Conservation (phyloP, 2,888 invertebrate genomes). For the Cynaeus angustus region DNA sequence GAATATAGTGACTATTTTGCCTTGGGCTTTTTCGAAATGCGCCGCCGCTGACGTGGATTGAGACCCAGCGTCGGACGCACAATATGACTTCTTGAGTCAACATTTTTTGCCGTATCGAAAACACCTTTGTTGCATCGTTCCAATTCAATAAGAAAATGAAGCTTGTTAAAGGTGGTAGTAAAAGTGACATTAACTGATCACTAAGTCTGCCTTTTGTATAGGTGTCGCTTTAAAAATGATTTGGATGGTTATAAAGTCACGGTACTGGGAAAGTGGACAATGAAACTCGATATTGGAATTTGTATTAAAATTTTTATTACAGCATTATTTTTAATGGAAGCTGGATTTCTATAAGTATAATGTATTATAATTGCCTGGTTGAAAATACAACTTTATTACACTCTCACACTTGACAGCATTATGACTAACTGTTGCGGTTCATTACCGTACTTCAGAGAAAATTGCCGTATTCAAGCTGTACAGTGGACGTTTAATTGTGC, state of each 20-base stretch:
- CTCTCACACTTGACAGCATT: constrained; percentile 22
- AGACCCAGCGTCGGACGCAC: background rate
- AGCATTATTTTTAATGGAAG: constrained; percentile 7
- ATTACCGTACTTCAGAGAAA: constrained; percentile 27
- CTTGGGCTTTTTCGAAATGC: no score
- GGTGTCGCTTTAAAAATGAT: constrained; percentile 36
- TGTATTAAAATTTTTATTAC: constrained; percentile 13
- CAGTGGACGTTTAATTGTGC: constrained; percentile 13
- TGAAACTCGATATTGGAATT: constrained; percentile 14
- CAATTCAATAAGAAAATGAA: constrained; percentile 5
- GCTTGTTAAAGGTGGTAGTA: constrained; percentile 12
- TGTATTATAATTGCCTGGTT: constrained; percentile 22
- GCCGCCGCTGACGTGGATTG: background rate
- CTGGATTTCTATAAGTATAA: constrained; percentile 1
- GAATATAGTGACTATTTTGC: no score
- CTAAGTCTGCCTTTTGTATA: constrained; percentile 7
- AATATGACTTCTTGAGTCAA: constrained; percentile 13
- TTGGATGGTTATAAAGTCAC: constrained; percentile 26
- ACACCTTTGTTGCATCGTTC: background rate
- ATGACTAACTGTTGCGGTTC: constrained; percentile 21
- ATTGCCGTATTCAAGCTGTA: constrained; percentile 22
- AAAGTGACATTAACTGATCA: constrained; percentile 18
- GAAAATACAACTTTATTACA: constrained; percentile 26
- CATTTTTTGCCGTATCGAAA: constrained; percentile 20
- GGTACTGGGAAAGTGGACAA: constrained; percentile 14